phyloP scores from a whole-genome alignment of 2,888 invertebrate genomes.

The Schrankia costaestrigalis region DNA sequence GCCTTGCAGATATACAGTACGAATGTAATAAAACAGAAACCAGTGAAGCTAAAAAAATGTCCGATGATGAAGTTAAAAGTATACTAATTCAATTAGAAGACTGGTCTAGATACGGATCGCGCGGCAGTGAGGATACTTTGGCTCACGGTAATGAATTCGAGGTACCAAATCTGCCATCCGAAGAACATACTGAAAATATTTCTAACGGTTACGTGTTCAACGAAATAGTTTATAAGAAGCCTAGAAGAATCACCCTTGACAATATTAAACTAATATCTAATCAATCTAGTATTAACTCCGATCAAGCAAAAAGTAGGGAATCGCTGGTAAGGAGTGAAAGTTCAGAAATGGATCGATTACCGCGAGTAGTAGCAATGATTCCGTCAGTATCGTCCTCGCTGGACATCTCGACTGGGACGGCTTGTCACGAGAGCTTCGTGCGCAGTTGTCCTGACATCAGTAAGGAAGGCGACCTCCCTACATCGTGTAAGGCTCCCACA shows the following conservation, averaged over 20 bases:
- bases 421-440: conserved; percentile 13
- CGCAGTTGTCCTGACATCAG: conserved; percentile 61
- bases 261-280: conserved; percentile 62
- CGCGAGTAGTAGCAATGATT: conserved; percentile 38
- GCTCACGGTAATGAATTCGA: conserved; percentile 74
- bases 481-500: conserved; percentile 56
- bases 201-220: conserved; percentile 62
- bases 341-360: conserved; percentile 42
- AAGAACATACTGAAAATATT: conserved; percentile 53
- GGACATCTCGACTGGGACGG: conserved; percentile 17
- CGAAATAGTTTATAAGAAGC: conserved; percentile 75
- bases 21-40: conserved; percentile 61
- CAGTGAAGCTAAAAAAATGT: conserved; percentile 58
- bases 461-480: conserved; percentile 23
- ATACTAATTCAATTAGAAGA: conserved; percentile 72
- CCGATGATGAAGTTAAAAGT: conserved; percentile 72
- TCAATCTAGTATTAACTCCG: conserved; percentile 50
- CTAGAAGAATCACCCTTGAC: conserved; percentile 70
- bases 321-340: conserved; percentile 43
- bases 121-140: conserved; percentile 70
- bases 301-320: conserved; percentile 42
- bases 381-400: conserved; percentile 27
- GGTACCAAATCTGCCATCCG: conserved; percentile 67
- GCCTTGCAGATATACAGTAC: conserved; percentile 66
- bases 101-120: conserved; percentile 74